These are phyloP conservation scores for Heliconius melpomene DNA, from an alignment of 1,140 invertebrate genomes.

Conservation along the genomic window DNA sequence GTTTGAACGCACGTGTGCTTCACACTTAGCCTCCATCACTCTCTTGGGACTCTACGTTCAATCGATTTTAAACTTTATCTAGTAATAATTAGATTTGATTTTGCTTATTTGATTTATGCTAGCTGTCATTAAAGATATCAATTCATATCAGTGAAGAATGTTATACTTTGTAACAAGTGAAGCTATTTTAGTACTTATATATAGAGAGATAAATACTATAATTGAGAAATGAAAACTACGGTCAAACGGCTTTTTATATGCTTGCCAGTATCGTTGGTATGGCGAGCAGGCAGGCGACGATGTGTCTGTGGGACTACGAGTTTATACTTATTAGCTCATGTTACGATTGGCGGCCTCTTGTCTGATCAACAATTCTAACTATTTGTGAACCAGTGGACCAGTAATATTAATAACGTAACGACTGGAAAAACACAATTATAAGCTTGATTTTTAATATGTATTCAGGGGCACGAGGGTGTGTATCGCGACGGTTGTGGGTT, in stretches of 20 bases:
- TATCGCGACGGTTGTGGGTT: too few species aligned
- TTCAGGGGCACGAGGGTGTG: too few species aligned
- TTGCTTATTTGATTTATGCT: conserved; percentile 13
- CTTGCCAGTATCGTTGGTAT: conserved; percentile 56
- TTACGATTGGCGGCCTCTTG: conserved; percentile 63
- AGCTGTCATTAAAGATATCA: conserved; percentile 53
- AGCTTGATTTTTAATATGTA: too few species aligned
- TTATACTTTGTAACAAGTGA: conserved; percentile 43
- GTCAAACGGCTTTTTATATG: conserved; percentile 45
- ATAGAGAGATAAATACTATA: conserved; percentile 30
- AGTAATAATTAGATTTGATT: conserved; percentile 24
- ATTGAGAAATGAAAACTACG: conserved; percentile 12
- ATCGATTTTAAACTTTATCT: conserved; percentile 41
- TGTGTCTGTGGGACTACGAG: conserved; percentile 65
- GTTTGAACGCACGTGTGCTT: conserved; percentile 71
- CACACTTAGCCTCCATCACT: conserved; percentile 62
- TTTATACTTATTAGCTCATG: conserved; percentile 63
- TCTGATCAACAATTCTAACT: conserved; percentile 41
- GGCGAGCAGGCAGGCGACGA: conserved; percentile 70
- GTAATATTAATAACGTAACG: not conserved
- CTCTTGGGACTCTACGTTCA: conserved; percentile 36
- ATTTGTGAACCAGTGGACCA: not conserved
- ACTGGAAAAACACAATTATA: too few species aligned
- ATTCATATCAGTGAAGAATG: conserved; percentile 52
- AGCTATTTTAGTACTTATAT: conserved; percentile 41